Base-by-base conservation (phyloP, 2,888 invertebrate genomes). In the Archips crataeganus region DNA sequence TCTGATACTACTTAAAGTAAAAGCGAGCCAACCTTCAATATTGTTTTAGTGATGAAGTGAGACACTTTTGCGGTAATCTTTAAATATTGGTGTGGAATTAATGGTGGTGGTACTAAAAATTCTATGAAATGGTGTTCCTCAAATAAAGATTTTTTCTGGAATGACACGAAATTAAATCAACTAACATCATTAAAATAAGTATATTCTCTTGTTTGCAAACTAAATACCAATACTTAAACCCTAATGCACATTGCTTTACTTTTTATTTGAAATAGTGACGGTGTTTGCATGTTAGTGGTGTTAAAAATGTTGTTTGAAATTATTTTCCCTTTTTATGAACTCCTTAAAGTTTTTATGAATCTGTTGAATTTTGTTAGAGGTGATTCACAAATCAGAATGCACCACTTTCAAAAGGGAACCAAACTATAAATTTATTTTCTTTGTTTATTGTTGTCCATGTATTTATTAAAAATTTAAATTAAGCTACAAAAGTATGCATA, bases 231-330 rank as follows among this genome's bases (percentile, higher is more conserved):
- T 23, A 23, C 23, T 23, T 23, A 23, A 23, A 23, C 23, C 23
- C 23, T 32, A 3, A 57, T 57, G 32, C 57, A 57, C 57, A 32
- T 57, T 57, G 57, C 11, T 32, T 57, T n/a, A n/a, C n/a, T n/a
- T n/a, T n/a, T 49, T 49, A 49, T 49, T 49, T 4, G 49, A 57
- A 32, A 3, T 45, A 62, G 42, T 45, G 45, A n/a, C 23, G 42
- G 13, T 62, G 23, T 0, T 49, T 64, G 49, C 64, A 64, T 51
- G 64, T 34, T 11, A 2, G 34, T 49, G 49, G n/a, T 64, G 34
- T 64, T 13, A n/a, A 13, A 32, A 57, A 34, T 57, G 32, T 11
- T 2, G 3, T 32, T 11, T 39, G 4, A 39, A 39, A n/a, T 32
- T 57, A 9, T 57, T 57, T 57, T 57, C 23, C 15, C 15, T 8